Evolutionary conservation across 92 coral and sea anemone genomes (phyloP), one percentile per base, ranked within the genome.

Genomic region (Epizoanthus illoricatus): DNA sequence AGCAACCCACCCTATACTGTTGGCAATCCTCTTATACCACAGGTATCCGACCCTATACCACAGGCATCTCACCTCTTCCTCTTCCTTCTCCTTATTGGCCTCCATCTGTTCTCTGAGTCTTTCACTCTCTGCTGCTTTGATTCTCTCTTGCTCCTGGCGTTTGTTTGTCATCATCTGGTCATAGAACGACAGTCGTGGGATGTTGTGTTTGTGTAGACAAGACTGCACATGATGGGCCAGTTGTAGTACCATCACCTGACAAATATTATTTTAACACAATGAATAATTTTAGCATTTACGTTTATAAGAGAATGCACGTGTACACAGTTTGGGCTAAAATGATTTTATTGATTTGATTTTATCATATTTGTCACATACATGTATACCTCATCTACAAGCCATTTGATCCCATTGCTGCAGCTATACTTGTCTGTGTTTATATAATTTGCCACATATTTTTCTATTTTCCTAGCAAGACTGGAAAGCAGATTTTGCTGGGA

Each of bases 141-240:
- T 86, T 68, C 95, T 86, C 33, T 89, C 94, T 55, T 91, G 92
- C 65, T 93, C 94, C 54, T 85, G 83, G 0, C 62, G 84, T 85
- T 93, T 96, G 83, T 96, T 94, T 20, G 92, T 86, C 93, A 96
- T 96, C 99, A 96, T 96, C 59, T 96, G 93, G 20, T 96, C 99
- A 84, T 93, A 96, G 83, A 96, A 96, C 15, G 99, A 96, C 80
- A 92, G 85, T 11, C 89, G 98, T 17, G 99, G 94, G 28, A 93
- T 88, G 88, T 96, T 96, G 90, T 94, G 95, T 59, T 86, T 67
- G 81, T 96, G 99, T 59, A 96, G 94, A 71, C 75, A 91, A 2
- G 87, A 80, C 85, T 96, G 99, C 39, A 96, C 98, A 85, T 89
- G 93, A 17, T 96, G 94, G 41, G 99, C 99, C 56, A 96, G 84